Evolutionary conservation across 2,113 vertebrate species (phyloP).

Genomic region (Phasianus colchicus): DNA sequence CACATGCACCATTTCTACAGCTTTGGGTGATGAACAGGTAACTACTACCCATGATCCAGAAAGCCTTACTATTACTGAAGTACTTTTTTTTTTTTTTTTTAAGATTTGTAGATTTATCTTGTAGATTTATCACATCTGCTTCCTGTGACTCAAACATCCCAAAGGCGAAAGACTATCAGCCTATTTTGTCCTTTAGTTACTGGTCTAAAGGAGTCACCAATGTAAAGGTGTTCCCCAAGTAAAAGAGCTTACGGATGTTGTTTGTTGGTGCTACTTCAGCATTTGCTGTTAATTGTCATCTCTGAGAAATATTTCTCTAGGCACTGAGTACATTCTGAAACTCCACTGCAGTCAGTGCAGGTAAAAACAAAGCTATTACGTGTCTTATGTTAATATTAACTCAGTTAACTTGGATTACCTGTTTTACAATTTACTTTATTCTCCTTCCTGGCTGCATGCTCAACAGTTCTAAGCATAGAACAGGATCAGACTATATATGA

Average conservation of each 20-base stretch:
- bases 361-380: slow-evolving; percentile 1
- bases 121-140: neutral
- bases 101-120: neutral
- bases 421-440: neutral
- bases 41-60: neutral
- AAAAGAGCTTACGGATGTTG: neutral
- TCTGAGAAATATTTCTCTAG: neutral
- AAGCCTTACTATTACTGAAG: neutral
- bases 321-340: neutral
- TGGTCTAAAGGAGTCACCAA: neutral
- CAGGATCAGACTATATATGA: neutral
- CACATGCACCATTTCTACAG: accelerated
- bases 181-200: neutral
- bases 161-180: neutral
- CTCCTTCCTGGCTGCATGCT: neutral
- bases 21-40: neutral
- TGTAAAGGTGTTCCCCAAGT: neutral
- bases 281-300: neutral
- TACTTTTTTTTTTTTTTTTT: accelerated
- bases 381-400: neutral
- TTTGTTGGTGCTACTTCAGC: neutral
- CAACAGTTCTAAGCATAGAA: neutral
- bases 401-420: slow-evolving; percentile 11
- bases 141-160: accelerated
- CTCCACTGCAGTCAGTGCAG: neutral